A percentile compares a stretch with the other conserved stretches of the same genome.
phyloP scores from a whole-genome alignment of 2,888 invertebrate species.

The Nymphalis c-album region DNA sequence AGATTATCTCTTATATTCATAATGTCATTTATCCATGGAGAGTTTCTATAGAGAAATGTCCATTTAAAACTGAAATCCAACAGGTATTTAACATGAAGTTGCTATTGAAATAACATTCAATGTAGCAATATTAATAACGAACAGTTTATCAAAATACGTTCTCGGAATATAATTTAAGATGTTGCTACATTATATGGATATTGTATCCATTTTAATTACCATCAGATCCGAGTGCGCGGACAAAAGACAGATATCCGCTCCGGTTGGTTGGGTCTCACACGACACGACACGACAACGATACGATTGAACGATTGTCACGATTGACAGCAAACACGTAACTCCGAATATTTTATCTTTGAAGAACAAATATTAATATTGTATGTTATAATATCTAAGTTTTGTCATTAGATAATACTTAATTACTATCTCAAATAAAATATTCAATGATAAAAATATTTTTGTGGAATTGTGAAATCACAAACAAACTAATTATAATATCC shows the following conservation, averaged over 20 bases:
- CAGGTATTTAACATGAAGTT: constrained; percentile 7
- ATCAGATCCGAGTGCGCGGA: constrained; percentile 58
- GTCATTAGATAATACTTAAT: too few species aligned
- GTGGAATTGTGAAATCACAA: too few species aligned
- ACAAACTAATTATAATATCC: too few species aligned
- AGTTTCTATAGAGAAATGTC: constrained; percentile 18
- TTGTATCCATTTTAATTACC: constrained; percentile 74
- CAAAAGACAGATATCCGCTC: constrained; percentile 67
- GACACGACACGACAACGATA: constrained; percentile 42
- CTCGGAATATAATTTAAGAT: neutral
- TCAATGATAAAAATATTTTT: too few species aligned
- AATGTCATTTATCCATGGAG: neutral
- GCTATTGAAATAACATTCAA: constrained; percentile 26
- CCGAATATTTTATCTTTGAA: too few species aligned
- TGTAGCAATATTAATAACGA: constrained; percentile 17
- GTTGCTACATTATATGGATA: constrained; percentile 27
- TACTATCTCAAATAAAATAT: too few species aligned
- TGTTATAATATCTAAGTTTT: too few species aligned
- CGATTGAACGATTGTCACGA: constrained; percentile 15
- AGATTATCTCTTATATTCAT: neutral
- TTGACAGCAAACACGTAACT: too few species aligned
- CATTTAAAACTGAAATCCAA: constrained; percentile 14
- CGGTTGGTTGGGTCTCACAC: constrained; percentile 43
- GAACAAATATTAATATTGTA: too few species aligned
- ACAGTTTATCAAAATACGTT: neutral